phyloP scores from a whole-genome alignment of 2,888 invertebrate species.

The Trisateles emortualis region DNA sequence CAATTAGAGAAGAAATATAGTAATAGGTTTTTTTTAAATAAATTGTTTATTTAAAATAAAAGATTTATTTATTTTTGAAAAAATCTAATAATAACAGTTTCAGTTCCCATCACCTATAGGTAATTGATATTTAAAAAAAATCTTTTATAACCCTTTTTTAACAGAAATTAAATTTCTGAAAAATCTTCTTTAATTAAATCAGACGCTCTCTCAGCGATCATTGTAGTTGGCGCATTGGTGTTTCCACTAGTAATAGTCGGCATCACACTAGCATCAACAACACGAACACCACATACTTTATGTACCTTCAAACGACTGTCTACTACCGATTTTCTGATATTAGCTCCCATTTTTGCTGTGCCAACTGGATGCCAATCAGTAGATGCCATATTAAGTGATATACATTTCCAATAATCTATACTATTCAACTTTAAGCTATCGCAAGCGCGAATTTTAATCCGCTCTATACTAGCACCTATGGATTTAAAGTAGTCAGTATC shows the following conservation, averaged over 20 bases:
- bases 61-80: too few relatives aligned
- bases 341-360: constrained; percentile 29
- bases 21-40: too few relatives aligned
- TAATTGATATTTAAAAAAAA: too few relatives aligned
- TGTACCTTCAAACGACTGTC: constrained; percentile 32
- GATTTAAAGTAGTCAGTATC: constrained; percentile 31
- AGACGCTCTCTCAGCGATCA: constrained; percentile 89
- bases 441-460: constrained; percentile 14
- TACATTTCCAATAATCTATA: constrained; percentile 31
- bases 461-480: constrained; percentile 13
- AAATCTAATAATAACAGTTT: too few relatives aligned
- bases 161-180: too few relatives aligned
- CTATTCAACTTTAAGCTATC: constrained; percentile 19
- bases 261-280: constrained; percentile 92
- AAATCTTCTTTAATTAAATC: constrained; percentile 47
- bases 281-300: constrained; percentile 62
- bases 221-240: constrained; percentile 91
- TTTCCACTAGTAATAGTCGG: constrained; percentile 91
- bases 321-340: constrained; percentile 25
- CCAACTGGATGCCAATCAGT: constrained; percentile 34
- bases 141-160: too few relatives aligned
- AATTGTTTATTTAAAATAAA: too few relatives aligned
- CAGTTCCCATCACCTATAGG: too few relatives aligned
- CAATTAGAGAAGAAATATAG: too few relatives aligned
- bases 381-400: constrained; percentile 18